A percentile compares a stretch with the other conserved stretches of the same genome.
Evolutionary conservation across 2,797 vertebrate genomes (phyloP).

Genomic region (Todus mexicanus): DNA sequence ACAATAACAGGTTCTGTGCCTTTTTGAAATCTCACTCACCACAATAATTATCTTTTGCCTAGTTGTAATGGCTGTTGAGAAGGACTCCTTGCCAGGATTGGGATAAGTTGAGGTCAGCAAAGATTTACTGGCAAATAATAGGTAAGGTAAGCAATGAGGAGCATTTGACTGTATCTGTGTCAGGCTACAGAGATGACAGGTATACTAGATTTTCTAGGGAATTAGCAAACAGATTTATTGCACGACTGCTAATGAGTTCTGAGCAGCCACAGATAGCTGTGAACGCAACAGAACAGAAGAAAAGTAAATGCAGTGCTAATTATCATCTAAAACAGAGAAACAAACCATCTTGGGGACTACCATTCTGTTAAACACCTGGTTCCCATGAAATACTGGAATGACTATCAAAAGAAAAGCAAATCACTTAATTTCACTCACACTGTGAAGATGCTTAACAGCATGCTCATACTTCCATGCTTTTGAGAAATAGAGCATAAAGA

Average conservation of each 20-base stretch:
- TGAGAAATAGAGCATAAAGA: background rate
- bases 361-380: slow-evolving; percentile 13
- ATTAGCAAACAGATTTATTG: slow-evolving; percentile 49
- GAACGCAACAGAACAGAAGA: slow-evolving; percentile 16
- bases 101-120: background rate
- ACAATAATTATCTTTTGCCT: background rate
- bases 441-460: background rate
- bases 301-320: slow-evolving; percentile 42
- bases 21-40: background rate
- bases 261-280: slow-evolving; percentile 28
- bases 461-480: background rate
- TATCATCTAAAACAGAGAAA: slow-evolving; percentile 32
- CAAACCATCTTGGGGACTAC: slow-evolving; percentile 22
- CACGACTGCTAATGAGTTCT: slow-evolving; percentile 49
- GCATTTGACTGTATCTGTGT: background rate
- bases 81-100: background rate
- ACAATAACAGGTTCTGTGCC: background rate
- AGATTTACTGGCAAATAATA: background rate
- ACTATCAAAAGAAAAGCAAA: slow-evolving; percentile 29
- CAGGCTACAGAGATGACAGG: background rate
- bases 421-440: background rate
- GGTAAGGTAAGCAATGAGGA: background rate
- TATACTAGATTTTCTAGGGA: slow-evolving; percentile 26
- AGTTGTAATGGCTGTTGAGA: background rate
- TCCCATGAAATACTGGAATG: slow-evolving; percentile 10